Evolutionary conservation across 2,797 vertebrate species (phyloP), one percentile per base, ranked within the genome.

Genomic region (Nothura maculosa): DNA sequence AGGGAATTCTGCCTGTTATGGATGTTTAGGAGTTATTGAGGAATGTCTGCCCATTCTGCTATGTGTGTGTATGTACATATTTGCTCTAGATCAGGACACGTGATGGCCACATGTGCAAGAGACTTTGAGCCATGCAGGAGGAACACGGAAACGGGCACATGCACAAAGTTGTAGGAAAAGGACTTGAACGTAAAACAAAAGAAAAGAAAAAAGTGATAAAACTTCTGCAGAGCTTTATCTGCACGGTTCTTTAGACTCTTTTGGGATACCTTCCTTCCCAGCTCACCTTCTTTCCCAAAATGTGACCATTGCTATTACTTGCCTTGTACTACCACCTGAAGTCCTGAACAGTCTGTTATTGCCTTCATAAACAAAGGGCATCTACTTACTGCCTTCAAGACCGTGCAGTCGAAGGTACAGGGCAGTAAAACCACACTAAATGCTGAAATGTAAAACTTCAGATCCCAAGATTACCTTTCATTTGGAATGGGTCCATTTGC

Each of bases 381-480:
- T 63, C 60, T 82, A 20, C 58, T 42, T 81, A 81, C 47, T 74
- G 43, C 61, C 86, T 78, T 16, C 13, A 89, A 87, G 81, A 92
- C 30, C 43, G 89, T 77, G 30, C 18, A 66, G 47, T 21, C 21
- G 34, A 76, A 54, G 42, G 27, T 16, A 82, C 7, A 2, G 45
- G 81, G 47, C 40, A 50, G 67, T 91, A 85, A 91, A 94, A 81
- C 32, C 79, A 74, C 24, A 24, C 32, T 63, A 14, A 10, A 47
- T 4, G 20, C 85, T 52, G 77, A 95, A 96, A 94, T 3, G 1
- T 50, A 89, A 77, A 94, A 87, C 67, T 94, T 67, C 78, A 81
- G 89, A 60, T 95, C 94, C 94, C 88, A 89, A 78, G 88, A 95
- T 90, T 96, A 95, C 94, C 94, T 93, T 95, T 96, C 92, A 89